Evolutionary conservation across 2,888 invertebrate species (phyloP).

Genomic region (Dynastes grantii): DNA sequence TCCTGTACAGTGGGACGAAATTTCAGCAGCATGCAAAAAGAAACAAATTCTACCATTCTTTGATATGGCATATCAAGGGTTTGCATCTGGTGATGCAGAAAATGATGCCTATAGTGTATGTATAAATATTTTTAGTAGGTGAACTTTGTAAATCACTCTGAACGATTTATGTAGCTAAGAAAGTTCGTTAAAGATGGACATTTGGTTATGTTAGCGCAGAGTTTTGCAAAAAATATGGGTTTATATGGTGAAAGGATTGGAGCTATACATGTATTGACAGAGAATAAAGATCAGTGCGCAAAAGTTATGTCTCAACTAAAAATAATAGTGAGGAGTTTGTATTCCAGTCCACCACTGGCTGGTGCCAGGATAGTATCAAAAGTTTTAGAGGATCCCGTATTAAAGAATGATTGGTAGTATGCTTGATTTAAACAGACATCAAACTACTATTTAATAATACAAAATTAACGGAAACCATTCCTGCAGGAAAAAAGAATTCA

Average conservation of each 20-base stretch:
- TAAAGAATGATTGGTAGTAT: constrained; percentile 82
- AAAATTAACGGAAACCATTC: constrained; percentile 4
- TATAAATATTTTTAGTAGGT: constrained; percentile 9
- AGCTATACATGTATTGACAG: constrained; percentile 86
- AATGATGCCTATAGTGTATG: constrained; percentile 87
- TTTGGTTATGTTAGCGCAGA: constrained; percentile 89
- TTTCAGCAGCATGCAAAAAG: constrained; percentile 87
- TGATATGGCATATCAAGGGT: constrained; percentile 99
- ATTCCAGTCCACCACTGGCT: constrained; percentile 97
- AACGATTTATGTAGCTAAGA: constrained; percentile 72
- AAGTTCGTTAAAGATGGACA: constrained; percentile 92
- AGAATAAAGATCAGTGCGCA: constrained; percentile 85
- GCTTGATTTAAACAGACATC: too few relatives aligned
- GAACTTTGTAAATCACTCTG: background rate
- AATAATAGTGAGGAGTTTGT: constrained; percentile 95
- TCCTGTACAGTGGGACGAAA: constrained; percentile 90
- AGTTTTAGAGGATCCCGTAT: constrained; percentile 82
- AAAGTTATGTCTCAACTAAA: constrained; percentile 94
- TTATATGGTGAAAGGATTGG: constrained; percentile 94
- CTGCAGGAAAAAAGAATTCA: constrained; percentile 90
- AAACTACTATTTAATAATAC: too few relatives aligned
- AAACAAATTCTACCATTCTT: constrained; percentile 92
- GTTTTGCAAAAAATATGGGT: constrained; percentile 99
- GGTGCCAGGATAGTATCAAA: constrained; percentile 92
- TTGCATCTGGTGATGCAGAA: constrained; percentile 90